A percentile compares a stretch with the other conserved stretches of the same genome.
phyloP scores from a whole-genome alignment of 2,113 vertebrate species.

The Myanophis thanlyinensis region DNA sequence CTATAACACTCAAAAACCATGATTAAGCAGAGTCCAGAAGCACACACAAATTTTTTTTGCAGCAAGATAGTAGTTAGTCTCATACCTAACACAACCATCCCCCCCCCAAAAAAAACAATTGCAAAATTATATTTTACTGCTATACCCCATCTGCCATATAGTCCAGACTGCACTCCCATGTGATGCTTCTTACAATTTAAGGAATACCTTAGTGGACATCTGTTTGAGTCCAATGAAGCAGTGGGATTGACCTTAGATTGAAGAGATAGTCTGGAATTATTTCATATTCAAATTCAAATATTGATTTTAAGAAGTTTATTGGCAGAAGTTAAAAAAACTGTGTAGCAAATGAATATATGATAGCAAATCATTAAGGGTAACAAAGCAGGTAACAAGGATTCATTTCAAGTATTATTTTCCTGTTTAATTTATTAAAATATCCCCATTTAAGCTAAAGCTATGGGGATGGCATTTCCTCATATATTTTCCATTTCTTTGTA shows the following conservation, averaged over 20 bases:
- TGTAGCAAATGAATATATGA: not conserved
- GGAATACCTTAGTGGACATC: not conserved
- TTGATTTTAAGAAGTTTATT: not conserved
- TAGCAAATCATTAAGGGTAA: not conserved
- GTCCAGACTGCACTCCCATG: not conserved
- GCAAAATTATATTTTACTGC: not conserved
- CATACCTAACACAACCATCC: not conserved
- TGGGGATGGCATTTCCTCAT: not conserved
- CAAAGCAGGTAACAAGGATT: not conserved
- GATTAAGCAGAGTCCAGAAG: not conserved
- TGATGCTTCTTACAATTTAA: not conserved
- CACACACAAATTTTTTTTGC: not conserved
- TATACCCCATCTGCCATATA: not conserved
- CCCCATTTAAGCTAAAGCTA: not conserved
- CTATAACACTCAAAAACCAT: not conserved
- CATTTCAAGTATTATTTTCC: not conserved
- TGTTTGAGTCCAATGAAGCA: not conserved
- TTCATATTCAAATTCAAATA: no score
- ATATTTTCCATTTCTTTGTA: not conserved
- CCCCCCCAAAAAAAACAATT: not conserved
- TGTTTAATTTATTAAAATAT: not conserved
- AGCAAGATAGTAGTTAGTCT: not conserved
- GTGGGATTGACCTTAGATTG: not conserved
- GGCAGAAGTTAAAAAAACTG: not conserved
- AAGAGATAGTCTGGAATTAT: not conserved